Conservation (phyloP, 2,113 vertebrate genomes). For the Microcebus tavaratra region DNA sequence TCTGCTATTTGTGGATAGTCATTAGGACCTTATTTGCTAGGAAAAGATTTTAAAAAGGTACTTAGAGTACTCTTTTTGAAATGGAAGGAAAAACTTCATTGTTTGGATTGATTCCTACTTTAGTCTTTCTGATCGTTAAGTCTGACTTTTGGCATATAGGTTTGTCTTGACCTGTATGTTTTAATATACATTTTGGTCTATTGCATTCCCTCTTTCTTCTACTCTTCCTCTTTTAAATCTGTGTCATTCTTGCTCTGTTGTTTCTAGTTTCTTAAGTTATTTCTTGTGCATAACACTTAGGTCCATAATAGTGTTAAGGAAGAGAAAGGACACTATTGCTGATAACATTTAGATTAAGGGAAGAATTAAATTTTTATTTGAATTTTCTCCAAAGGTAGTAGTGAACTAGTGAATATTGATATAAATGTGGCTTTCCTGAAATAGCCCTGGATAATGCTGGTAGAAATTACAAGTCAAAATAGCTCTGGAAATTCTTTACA, state of each 20-base stretch:
- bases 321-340: conserved; percentile 19
- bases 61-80: conserved; percentile 4
- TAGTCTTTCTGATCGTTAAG: not conserved
- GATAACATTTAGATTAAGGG: not conserved
- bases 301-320: conserved; percentile 1
- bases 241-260: not conserved
- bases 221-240: not conserved
- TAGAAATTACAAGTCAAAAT: conserved; percentile 37
- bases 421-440: conserved; percentile 7
- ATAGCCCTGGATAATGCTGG: conserved; percentile 5
- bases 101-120: conserved; percentile 26
- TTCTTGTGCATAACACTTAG: not conserved
- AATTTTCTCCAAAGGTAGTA: conserved; percentile 11
- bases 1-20: not conserved
- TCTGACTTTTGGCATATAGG: not conserved
- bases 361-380: conserved; percentile 39
- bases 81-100: not conserved
- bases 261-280: conserved; percentile 20
- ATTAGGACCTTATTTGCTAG: conserved; percentile 37
- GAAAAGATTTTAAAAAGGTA: conserved; percentile 37
- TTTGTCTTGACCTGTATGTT: not conserved
- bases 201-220: not conserved
- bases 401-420: conserved; percentile 15
- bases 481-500: conserved; percentile 30
- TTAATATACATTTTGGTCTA: not conserved